These are phyloP conservation scores for Petrosia ficiformis DNA, from an alignment of 37 sponge, comb jelly and placozoan species.

Conservation along the genomic window DNA sequence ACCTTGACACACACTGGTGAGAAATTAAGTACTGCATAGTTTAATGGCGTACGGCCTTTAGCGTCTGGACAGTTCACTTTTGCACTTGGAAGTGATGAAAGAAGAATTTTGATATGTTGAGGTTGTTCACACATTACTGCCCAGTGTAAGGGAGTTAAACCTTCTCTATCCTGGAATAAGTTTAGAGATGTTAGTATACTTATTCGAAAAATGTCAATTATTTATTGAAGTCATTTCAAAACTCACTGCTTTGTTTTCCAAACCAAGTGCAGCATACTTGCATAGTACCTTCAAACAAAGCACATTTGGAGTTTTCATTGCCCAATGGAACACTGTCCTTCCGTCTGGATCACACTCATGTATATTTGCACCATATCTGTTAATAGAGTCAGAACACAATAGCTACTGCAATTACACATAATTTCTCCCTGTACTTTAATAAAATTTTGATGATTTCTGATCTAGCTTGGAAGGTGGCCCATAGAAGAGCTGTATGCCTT, in stretches of 20 bases:
- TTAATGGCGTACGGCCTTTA: slow-evolving; percentile 72
- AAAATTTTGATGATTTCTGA: slow-evolving; percentile 62
- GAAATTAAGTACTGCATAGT: slow-evolving; percentile 72
- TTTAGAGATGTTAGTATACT: not conserved
- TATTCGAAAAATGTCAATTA: not conserved
- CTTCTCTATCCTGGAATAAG: slow-evolving; percentile 54
- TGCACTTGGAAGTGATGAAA: slow-evolving; percentile 30
- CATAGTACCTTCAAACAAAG: slow-evolving; percentile 69
- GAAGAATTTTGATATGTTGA: slow-evolving; percentile 55
- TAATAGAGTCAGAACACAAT: not conserved
- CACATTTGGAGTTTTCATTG: slow-evolving; percentile 57
- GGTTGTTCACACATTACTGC: slow-evolving; percentile 84
- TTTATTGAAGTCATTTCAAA: not conserved
- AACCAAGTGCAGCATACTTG: slow-evolving; percentile 18
- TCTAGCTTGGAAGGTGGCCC: slow-evolving; percentile 69
- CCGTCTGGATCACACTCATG: slow-evolving; percentile 40
- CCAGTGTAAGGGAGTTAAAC: slow-evolving; percentile 78
- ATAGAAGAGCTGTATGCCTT: slow-evolving; percentile 66
- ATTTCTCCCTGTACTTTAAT: slow-evolving; percentile 30
- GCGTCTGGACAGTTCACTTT: slow-evolving; percentile 44
- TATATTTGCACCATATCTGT: slow-evolving; percentile 61
- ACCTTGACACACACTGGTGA: slow-evolving; percentile 72
- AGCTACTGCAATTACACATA: not conserved
- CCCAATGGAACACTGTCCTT: slow-evolving; percentile 75
- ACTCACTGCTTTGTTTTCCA: slow-evolving; percentile 54